A percentile compares a stretch with the other conserved stretches of the same genome.
Evolutionary conservation across 2,797 vertebrate genomes (phyloP).

Genomic region (Graptemys geographica): DNA sequence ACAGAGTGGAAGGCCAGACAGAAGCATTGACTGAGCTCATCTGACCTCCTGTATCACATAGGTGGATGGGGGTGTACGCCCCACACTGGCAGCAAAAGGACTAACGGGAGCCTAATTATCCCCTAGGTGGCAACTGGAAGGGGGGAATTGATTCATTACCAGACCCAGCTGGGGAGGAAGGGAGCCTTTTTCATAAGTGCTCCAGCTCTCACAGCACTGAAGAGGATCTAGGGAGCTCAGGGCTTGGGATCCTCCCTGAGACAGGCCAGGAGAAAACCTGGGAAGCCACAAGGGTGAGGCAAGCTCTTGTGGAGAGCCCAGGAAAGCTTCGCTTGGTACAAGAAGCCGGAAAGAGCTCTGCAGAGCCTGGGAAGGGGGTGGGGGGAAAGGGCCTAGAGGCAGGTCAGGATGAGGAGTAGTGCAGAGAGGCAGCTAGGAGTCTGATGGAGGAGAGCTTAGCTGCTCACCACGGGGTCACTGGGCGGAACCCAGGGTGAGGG

Average conservation of each 20-base stretch:
- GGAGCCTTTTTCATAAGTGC: no score
- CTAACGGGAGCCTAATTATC: not conserved
- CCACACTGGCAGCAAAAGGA: no score
- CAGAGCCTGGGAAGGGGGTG: not conserved
- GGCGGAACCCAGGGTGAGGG: no score
- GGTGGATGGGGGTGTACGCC: no score
- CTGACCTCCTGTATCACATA: accelerated
- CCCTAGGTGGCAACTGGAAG: not conserved
- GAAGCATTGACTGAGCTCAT: not conserved
- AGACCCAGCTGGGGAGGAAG: not conserved
- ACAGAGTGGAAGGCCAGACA: not conserved
- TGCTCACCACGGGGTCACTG: not conserved
- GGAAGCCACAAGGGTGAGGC: not conserved
- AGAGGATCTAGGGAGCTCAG: no score
- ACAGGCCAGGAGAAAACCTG: not conserved
- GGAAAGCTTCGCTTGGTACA: not conserved
- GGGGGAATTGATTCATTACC: not conserved
- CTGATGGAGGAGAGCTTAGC: not conserved
- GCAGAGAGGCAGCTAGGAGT: not conserved
- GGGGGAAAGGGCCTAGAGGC: not conserved
- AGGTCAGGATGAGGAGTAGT: not conserved
- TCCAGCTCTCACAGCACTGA: no score
- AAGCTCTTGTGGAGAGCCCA: not conserved
- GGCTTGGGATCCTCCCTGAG: not conserved
- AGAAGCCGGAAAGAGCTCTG: not conserved